Conservation (phyloP, 2,888 invertebrate genomes). For the Bhutanitis thaidina region DNA sequence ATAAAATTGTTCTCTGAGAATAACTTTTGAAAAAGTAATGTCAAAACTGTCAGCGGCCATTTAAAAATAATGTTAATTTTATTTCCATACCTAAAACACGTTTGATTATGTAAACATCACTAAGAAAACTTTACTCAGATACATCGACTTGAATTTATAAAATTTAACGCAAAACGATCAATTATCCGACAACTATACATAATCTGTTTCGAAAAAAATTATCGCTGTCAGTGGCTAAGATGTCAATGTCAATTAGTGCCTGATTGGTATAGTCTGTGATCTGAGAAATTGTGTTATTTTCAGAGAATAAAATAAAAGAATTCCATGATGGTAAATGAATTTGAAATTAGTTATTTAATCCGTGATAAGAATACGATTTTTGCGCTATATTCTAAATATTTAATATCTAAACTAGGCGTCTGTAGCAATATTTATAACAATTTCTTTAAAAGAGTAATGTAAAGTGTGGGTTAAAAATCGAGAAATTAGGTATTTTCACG, state of each 20-base stretch:
- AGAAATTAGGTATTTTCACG: not conserved
- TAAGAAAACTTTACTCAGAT: no score
- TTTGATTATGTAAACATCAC: no score
- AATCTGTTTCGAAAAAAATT: no score
- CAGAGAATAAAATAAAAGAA: conserved; percentile 24
- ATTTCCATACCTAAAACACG: not conserved
- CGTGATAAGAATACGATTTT: conserved; percentile 12
- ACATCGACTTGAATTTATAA: no score
- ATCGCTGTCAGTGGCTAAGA: no score
- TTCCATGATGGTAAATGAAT: conserved; percentile 69
- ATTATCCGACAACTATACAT: no score
- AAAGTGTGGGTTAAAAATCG: conserved; percentile 11
- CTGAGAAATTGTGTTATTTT: conserved; percentile 12
- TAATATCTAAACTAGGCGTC: conserved; percentile 25
- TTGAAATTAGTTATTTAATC: conserved; percentile 48
- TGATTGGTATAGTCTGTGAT: not conserved
- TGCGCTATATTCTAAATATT: not conserved
- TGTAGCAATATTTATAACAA: conserved; percentile 39
- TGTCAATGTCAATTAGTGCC: no score
- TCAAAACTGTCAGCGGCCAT: not conserved
- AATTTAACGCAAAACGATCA: no score
- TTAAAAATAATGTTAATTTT: not conserved
- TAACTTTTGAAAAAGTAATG: no score
- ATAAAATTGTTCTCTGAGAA: no score
- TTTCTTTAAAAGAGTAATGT: conserved; percentile 6